A percentile compares a stretch with the other conserved stretches of the same genome.
These are phyloP conservation scores for Aldabrachelys gigantea DNA, from an alignment of 2,113 vertebrate genomes.

Conservation along the genomic window DNA sequence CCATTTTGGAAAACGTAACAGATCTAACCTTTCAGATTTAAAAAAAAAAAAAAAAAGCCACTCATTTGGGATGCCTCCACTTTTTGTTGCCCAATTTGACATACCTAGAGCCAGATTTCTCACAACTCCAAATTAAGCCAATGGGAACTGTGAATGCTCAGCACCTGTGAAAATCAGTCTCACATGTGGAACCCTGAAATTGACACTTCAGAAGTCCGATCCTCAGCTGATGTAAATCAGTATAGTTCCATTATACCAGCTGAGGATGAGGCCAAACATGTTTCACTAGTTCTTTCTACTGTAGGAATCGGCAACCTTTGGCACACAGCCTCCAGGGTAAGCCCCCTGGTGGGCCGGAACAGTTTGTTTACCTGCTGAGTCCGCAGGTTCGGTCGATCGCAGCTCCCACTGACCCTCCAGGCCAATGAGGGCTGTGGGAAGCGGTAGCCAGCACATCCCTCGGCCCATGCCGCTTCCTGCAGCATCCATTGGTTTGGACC, in stretches of 20 bases:
- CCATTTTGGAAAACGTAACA: background rate
- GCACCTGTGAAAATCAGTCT: background rate
- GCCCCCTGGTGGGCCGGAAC: too few relatives aligned
- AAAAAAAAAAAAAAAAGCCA: conserved; percentile 3
- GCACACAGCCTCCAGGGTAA: too few relatives aligned
- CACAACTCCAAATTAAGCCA: conserved; percentile 24
- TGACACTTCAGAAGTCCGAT: background rate
- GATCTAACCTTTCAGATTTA: background rate
- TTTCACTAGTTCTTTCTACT: background rate
- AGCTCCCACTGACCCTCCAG: too few relatives aligned
- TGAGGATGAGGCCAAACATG: background rate
- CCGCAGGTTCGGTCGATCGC: too few relatives aligned
- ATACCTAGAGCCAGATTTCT: background rate
- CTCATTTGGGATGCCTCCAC: background rate
- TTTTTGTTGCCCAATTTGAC: conserved; percentile 5
- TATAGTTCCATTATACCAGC: background rate
- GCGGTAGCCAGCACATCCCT: too few relatives aligned
- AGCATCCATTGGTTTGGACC: too few relatives aligned
- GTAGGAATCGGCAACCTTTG: too few relatives aligned
- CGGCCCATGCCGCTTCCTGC: too few relatives aligned
- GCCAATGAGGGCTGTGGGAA: too few relatives aligned
- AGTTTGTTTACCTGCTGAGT: too few relatives aligned
- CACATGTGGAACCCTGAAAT: background rate
- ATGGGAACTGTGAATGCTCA: background rate
- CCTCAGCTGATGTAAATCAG: background rate